Evolutionary conservation across 2,888 invertebrate species (phyloP).

Genomic region (Dryobota labecula): DNA sequence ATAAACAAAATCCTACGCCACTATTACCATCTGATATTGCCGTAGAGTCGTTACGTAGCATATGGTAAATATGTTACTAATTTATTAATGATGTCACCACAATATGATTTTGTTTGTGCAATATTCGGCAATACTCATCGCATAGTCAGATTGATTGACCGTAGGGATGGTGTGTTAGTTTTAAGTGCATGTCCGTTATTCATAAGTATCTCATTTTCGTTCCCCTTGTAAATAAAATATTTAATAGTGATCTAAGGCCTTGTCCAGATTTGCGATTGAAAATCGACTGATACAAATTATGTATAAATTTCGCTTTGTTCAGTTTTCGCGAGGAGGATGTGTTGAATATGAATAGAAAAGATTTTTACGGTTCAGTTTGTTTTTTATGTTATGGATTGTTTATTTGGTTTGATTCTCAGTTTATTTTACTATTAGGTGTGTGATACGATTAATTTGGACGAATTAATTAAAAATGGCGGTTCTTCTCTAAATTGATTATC

Average conservation of each 20-base stretch:
- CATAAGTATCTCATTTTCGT: constrained; percentile 66
- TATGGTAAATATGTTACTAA: constrained; percentile 54
- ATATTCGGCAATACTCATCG: constrained; percentile 89
- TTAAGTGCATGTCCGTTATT: constrained; percentile 79
- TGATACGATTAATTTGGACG: constrained; percentile 24
- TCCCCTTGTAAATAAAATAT: constrained; percentile 71
- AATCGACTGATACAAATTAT: constrained; percentile 51
- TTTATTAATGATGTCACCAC: constrained; percentile 60
- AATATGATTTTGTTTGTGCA: constrained; percentile 80
- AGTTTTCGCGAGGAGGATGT: constrained; percentile 28
- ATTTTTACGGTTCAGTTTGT: constrained; percentile 49
- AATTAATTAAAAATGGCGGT: constrained; percentile 11
- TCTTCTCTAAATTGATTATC: constrained; percentile 33
- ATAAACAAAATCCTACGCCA: neutral
- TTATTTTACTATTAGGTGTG: constrained; percentile 35
- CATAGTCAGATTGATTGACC: constrained; percentile 80
- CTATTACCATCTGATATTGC: constrained; percentile 3
- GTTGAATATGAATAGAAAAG: constrained; percentile 56
- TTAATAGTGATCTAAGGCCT: constrained; percentile 55
- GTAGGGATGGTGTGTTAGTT: constrained; percentile 78
- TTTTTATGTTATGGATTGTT: constrained; percentile 56
- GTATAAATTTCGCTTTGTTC: constrained; percentile 38
- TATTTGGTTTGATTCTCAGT: constrained; percentile 48
- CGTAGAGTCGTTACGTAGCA: constrained; percentile 29
- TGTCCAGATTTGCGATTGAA: constrained; percentile 62